phyloP scores from a whole-genome alignment of 2,113 vertebrate genomes.

The Rhea americana region DNA sequence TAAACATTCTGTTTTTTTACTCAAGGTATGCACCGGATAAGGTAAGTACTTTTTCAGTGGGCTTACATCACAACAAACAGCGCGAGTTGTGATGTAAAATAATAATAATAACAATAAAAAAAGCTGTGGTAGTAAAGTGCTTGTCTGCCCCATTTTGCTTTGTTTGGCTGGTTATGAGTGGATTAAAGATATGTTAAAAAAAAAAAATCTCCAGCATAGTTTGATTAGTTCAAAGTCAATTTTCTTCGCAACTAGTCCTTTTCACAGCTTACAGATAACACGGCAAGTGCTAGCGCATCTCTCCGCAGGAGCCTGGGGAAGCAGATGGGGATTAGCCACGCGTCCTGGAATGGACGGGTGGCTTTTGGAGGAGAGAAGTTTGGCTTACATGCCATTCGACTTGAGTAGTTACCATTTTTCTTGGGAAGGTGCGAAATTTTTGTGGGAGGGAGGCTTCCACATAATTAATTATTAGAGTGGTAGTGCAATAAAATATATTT shows the following conservation, averaged over 20 bases:
- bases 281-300: background rate
- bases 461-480: background rate
- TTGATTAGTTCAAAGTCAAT: conserved; percentile 94
- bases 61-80: conserved; percentile 93
- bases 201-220: conserved; percentile 89
- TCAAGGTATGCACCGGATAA: conserved; percentile 74
- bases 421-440: background rate
- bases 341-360: background rate
- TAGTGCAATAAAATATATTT: background rate
- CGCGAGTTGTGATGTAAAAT: conserved; percentile 92
- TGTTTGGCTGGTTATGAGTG: conserved; percentile 99
- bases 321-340: background rate
- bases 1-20: conserved; percentile 81
- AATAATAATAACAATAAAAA: conserved; percentile 53
- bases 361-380: background rate
- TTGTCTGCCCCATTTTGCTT: conserved; percentile 97
- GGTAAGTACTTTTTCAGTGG: conserved; percentile 82
- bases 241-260: conserved; percentile 96
- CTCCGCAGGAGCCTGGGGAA: background rate
- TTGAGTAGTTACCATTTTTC: background rate
- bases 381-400: background rate
- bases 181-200: conserved; percentile 88
- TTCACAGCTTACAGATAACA: conserved; percentile 92
- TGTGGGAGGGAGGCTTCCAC: background rate
- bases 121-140: conserved; percentile 98